Percentiles rank a stretch among this genome's conserved stretches.
Evolutionary conservation across 1,140 invertebrate genomes (phyloP).

Genomic region (Drosophila lacertosa): DNA sequence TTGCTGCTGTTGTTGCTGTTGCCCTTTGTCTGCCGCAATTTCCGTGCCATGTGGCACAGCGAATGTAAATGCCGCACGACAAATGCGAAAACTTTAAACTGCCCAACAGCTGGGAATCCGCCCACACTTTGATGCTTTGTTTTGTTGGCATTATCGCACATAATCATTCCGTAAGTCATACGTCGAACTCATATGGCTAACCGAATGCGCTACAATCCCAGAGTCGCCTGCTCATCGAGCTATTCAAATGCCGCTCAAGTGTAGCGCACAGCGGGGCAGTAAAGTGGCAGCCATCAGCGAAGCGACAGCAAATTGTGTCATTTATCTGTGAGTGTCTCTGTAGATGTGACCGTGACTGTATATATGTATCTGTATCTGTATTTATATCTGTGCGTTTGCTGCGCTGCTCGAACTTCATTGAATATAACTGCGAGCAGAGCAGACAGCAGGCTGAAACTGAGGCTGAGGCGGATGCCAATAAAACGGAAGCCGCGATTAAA

Average conservation of each 20-base stretch:
- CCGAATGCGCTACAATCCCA: conserved; percentile 1
- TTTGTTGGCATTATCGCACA: conserved; percentile 65
- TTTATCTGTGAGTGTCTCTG: conserved; percentile 58
- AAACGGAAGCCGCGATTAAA: conserved; percentile 81
- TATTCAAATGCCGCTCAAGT: conserved; percentile 42
- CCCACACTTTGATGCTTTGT: conserved; percentile 33
- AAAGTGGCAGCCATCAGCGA: conserved; percentile 46
- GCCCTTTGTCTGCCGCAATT: conserved; percentile 65
- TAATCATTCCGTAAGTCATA: conserved; percentile 60
- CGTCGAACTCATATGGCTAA: conserved; percentile 17
- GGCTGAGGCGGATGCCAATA: conserved; percentile 53
- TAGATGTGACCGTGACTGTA: conserved; percentile 29
- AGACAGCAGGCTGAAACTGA: not conserved
- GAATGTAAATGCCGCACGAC: conserved; percentile 72
- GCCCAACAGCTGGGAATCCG: conserved; percentile 56
- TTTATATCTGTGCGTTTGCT: conserved; percentile 37
- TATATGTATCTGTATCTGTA: conserved; percentile 32
- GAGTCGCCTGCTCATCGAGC: conserved; percentile 13
- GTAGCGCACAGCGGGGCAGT: conserved; percentile 20
- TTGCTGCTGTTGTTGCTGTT: conserved; percentile 17
- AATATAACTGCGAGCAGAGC: conserved; percentile 48
- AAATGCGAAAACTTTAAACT: conserved; percentile 80
- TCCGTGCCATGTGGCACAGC: conserved; percentile 70
- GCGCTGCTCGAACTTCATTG: conserved; percentile 61
- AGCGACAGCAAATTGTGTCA: conserved; percentile 69